A percentile compares a stretch with the other conserved stretches of the same genome.
Conservation (phyloP, 2,888 invertebrate species). For the Andrena marginata region DNA sequence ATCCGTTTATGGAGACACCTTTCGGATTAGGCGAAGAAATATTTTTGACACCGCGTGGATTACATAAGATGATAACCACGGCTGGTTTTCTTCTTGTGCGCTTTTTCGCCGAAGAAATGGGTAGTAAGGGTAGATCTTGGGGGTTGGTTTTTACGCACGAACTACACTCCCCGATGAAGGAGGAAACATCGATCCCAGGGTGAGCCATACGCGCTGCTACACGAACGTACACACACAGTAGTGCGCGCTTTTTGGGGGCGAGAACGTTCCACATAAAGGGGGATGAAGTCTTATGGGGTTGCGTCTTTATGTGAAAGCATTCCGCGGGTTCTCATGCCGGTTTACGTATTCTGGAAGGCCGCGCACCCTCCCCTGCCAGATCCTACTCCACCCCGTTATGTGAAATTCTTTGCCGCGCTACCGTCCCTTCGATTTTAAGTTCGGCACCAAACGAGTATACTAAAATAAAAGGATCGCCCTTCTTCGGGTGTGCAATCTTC, state of each 20-base stretch:
- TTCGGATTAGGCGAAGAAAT: constrained; percentile 2
- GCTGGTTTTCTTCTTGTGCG: not conserved
- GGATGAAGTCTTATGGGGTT: constrained; percentile 80
- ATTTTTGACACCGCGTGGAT: constrained; percentile 9
- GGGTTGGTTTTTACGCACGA: constrained; percentile 84
- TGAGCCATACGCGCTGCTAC: constrained; percentile 52
- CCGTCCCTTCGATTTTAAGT: constrained; percentile 61
- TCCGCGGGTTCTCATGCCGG: constrained; percentile 81
- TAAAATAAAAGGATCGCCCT: constrained; percentile 48
- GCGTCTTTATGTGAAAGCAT: constrained; percentile 83
- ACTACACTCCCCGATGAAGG: constrained; percentile 77
- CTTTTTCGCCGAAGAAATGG: constrained; percentile 54
- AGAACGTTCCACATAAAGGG: constrained; percentile 78
- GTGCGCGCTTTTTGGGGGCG: constrained; percentile 71
- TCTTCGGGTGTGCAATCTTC: constrained; percentile 29
- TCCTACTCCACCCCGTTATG: constrained; percentile 18
- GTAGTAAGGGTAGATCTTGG: constrained; percentile 70
- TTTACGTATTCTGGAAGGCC: constrained; percentile 78
- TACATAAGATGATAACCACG: constrained; percentile 37
- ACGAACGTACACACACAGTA: constrained; percentile 19
- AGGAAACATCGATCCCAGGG: constrained; percentile 75
- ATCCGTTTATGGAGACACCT: not conserved
- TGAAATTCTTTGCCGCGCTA: constrained; percentile 63
- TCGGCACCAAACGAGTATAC: constrained; percentile 58
- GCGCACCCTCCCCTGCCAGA: constrained; percentile 51